Percentiles rank a stretch among this genome's conserved stretches.
These are phyloP conservation scores for Zeus faber DNA, from an alignment of 2,113 vertebrate genomes.

Conservation along the genomic window DNA sequence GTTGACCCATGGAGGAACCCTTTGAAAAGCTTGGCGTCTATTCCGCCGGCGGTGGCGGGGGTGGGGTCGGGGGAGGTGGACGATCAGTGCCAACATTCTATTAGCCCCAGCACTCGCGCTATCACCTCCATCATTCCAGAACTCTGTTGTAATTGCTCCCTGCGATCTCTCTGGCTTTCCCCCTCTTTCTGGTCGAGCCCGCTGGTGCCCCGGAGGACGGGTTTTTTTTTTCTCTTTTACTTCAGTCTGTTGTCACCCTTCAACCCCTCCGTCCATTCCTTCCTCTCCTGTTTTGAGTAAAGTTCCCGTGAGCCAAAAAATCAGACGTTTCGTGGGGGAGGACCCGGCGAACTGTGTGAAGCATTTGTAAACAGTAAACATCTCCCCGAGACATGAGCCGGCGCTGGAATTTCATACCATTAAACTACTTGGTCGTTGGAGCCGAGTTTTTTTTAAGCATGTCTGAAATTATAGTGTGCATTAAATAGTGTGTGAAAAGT, in stretches of 20 bases:
- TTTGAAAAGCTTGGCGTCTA: slow-evolving; percentile 79
- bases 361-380: too few relatives aligned
- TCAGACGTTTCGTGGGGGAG: too few relatives aligned
- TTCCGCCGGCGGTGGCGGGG: slow-evolving; percentile 61
- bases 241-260: background rate
- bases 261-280: background rate
- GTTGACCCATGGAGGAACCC: slow-evolving; percentile 78
- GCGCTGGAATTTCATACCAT: too few relatives aligned
- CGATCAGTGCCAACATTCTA: slow-evolving; percentile 71
- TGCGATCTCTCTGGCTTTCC: slow-evolving; percentile 74
- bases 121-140: slow-evolving; percentile 84
- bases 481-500: too few relatives aligned
- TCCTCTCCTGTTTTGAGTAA: background rate
- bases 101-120: slow-evolving; percentile 50
- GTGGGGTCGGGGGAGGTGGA: slow-evolving; percentile 42
- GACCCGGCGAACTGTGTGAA: too few relatives aligned
- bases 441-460: too few relatives aligned
- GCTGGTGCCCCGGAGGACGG: slow-evolving; percentile 73
- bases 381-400: too few relatives aligned
- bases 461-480: too few relatives aligned
- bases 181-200: slow-evolving; percentile 70
- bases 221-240: slow-evolving; percentile 33
- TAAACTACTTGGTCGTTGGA: too few relatives aligned
- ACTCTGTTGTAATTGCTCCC: slow-evolving; percentile 84
- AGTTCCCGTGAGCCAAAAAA: background rate